Base-by-base conservation (phyloP, 2,113 vertebrate genomes). In the Myotis lucifugus region DNA sequence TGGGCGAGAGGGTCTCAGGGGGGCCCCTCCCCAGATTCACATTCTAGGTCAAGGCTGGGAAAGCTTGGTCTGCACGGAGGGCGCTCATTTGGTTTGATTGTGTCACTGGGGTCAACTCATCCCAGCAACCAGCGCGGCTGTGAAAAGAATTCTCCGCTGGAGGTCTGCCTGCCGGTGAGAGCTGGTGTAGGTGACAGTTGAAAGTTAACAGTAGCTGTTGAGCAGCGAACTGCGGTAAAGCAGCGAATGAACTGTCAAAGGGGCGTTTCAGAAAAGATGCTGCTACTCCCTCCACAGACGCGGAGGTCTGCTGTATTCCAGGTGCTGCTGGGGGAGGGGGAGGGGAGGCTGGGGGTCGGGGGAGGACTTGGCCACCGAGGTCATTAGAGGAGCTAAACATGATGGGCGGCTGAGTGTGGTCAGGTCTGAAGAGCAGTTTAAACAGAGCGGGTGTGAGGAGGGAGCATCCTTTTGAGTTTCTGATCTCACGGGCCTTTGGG, bases 221-320 rank as follows among this genome's bases (percentile, higher is more conserved):
- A 37, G n/a, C 18, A 8, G 74, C 3, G 2, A 76, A 50, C 23
- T 25, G 85, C 18, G 18, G 50, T 8, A 6, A 42, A 34, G 34
- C 70, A n/a, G 77, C 84, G 66, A 42, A 8, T 25, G n/a, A 61
- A 40, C 88, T 69, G 73, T 40, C 59, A 13, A 46, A 76, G 50
- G 27, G n/a, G 29, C 61, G 25, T 34, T 34, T 46, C 54, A 48
- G 59, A 32, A 27, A n/a, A 11, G 81, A 70, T 11, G 76, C 46
- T 34, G 61, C 27, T 21, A 0, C 10, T 59, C 19, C 1, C 74
- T 56, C 12, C 23, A 9, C 40, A 23, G 52, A 34, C 32, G 3
- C 5, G 0, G 0, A 1, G 8, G 32, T 21, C 56, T 15, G 10
- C 37, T 17, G 8, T 46, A 9, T 25, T 34, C 59, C 82, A 40